These are phyloP conservation scores for Periparus ater DNA, from an alignment of 2,797 vertebrate species.

Conservation along the genomic window DNA sequence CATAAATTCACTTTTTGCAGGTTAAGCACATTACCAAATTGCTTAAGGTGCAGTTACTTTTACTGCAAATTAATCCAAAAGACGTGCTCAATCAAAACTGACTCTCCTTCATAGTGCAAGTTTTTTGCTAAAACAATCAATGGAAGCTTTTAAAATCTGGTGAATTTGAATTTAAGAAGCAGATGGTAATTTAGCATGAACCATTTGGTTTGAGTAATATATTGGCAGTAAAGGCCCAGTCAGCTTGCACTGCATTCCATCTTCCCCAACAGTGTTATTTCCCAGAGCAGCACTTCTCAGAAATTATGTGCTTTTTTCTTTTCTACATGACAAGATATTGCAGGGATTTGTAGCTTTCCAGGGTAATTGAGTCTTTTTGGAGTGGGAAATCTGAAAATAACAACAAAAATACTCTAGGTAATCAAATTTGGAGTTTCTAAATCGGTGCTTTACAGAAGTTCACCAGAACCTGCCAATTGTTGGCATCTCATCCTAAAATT, in stretches of 20 bases:
- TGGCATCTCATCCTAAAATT: neutral
- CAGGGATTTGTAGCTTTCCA: constrained; percentile 54
- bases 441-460: neutral
- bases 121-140: constrained; percentile 49
- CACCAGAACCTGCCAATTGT: neutral
- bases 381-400: constrained; percentile 31
- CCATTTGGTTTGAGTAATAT: constrained; percentile 65
- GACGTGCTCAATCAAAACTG: neutral
- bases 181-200: constrained; percentile 65
- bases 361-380: constrained; percentile 36
- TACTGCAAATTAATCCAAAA: constrained; percentile 55
- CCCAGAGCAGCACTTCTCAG: constrained; percentile 57
- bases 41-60: constrained; percentile 46
- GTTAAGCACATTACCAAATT: constrained; percentile 49
- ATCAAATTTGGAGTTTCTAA: constrained; percentile 21
- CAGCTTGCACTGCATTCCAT: constrained; percentile 28
- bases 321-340: constrained; percentile 42
- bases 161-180: constrained; percentile 48
- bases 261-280: constrained; percentile 51
- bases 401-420: constrained; percentile 19
- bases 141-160: constrained; percentile 59
- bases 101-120: constrained; percentile 9
- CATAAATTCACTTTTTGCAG: constrained; percentile 45
- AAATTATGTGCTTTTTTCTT: constrained; percentile 52
- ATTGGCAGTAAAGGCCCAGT: constrained; percentile 53